Evolutionary conservation across 2,888 invertebrate species (phyloP), one percentile per base, ranked within the genome.

Genomic region (Catocala nupta): DNA sequence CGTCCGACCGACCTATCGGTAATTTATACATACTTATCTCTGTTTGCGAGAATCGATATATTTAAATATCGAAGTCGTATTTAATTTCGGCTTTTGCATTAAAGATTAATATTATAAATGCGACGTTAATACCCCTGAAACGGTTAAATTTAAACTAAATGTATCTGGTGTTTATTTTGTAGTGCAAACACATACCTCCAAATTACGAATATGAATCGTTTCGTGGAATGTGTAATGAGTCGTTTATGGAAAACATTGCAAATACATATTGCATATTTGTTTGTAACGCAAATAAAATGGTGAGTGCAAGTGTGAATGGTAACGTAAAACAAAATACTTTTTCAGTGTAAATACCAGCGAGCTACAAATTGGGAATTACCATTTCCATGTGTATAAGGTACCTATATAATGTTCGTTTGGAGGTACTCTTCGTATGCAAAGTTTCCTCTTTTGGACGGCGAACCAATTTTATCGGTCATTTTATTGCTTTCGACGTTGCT

Each of bases 381-480:
- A 70, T 64, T 72, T 70, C 59, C 51, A 75, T 70, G 45, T 68
- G 65, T 66, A 70, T 63, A 65, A 42, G 63, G 62, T 59, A 64
- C 55, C 16, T 44, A 55, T 43, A 67, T 73, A 69, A 75, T 71
- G 65, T 71, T 61, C 69, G 71, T 68, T 71, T 66, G 61, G 63
- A 70, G 66, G 65, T 77, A 73, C 73, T 72, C 66, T 70, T 71
- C 71, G 79, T 74, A 79, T 79, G 75, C 77, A 78, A 79, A 78
- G 74, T 78, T 79, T 78, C 72, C 72, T 75, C 77, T 75, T 78
- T 78, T 77, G 76, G 68, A 74, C 74, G 68, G 68, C 63, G 64
- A 70, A 77, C 73, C 70, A 73, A 77, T 77, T 78, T 74, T 77
- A 79, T 78, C 70, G 79, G 79, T 74, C 77, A 79, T 79, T 78